Conservation (phyloP, 2,113 vertebrate genomes). For the Apus apus region DNA sequence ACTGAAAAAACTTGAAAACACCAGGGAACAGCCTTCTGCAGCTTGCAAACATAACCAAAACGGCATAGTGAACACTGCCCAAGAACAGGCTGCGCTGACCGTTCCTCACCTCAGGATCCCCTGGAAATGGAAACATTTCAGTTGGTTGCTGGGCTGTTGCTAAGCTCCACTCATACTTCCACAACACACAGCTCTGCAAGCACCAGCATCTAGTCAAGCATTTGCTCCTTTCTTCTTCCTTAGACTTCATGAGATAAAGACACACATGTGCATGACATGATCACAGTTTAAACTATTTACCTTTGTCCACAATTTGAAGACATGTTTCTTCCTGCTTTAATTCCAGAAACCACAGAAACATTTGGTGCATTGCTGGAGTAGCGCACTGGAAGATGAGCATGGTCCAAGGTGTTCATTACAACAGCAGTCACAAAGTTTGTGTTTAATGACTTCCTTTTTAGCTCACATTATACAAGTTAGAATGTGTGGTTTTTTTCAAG, state of each 20-base stretch:
- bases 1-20: neutral
- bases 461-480: neutral
- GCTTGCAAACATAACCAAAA: neutral
- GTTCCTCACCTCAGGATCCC: neutral
- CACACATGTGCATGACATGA: rapidly evolving
- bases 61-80: neutral
- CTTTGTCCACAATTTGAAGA: neutral
- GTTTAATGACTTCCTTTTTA: neutral
- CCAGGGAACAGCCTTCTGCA: neutral
- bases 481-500: neutral
- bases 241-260: neutral
- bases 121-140: neutral
- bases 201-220: neutral
- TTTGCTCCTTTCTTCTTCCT: neutral
- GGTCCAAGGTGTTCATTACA: neutral
- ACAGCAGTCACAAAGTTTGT: neutral
- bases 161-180: neutral
- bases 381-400: neutral
- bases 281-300: neutral
- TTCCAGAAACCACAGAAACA: neutral
- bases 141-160: neutral
- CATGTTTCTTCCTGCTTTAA: neutral
- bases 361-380: neutral
- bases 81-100: neutral
- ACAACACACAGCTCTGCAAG: neutral